Evolutionary conservation across 1,140 invertebrate genomes (phyloP).

Genomic region (Leptinotarsa defecta): DNA sequence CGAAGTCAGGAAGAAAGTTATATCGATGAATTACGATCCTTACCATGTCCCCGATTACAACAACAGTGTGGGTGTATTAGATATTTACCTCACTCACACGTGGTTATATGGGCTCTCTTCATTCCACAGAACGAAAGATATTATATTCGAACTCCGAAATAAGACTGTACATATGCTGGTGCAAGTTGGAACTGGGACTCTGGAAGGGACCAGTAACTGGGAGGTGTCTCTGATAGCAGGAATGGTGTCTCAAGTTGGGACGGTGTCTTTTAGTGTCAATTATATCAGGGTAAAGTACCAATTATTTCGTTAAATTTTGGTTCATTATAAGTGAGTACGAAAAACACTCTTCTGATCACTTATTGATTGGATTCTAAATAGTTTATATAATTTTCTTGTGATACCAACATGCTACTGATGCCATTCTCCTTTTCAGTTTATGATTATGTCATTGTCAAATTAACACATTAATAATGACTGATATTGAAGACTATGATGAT

Average conservation of each 20-base stretch:
- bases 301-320: constrained; percentile 26
- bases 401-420: too few relatives aligned
- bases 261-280: constrained; percentile 74
- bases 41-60: constrained; percentile 72
- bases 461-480: too few relatives aligned
- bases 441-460: too few relatives aligned
- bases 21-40: constrained; percentile 72
- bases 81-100: constrained; percentile 70
- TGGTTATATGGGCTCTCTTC: constrained; percentile 79
- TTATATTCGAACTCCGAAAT: constrained; percentile 73
- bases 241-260: constrained; percentile 70
- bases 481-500: too few relatives aligned
- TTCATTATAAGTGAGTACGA: not conserved
- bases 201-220: constrained; percentile 78
- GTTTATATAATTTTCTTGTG: too few relatives aligned
- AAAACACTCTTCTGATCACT: not conserved
- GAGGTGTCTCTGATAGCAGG: constrained; percentile 71
- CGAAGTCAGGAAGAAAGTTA: constrained; percentile 72
- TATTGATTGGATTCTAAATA: too few relatives aligned
- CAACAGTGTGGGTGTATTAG: constrained; percentile 70
- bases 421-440: too few relatives aligned
- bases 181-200: constrained; percentile 77
- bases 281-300: constrained; percentile 65
- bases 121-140: constrained; percentile 74
- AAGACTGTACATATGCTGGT: constrained; percentile 68